Evolutionary conservation across 1,140 invertebrate genomes (phyloP).

Genomic region (Danaus plexippus): DNA sequence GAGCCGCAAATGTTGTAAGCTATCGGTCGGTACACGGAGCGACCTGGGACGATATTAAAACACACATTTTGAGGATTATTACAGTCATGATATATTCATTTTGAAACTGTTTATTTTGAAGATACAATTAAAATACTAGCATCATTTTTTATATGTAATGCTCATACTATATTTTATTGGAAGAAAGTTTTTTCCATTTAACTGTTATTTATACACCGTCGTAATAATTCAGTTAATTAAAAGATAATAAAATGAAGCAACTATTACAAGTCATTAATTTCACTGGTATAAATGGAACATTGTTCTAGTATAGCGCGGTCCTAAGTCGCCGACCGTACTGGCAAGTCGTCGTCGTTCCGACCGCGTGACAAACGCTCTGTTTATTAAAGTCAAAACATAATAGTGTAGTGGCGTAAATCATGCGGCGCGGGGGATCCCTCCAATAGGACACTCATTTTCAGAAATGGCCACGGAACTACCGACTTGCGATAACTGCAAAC

Average conservation of each 20-base stretch:
- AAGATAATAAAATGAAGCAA: constrained; percentile 1
- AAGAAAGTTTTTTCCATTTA: background rate
- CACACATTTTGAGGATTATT: no score
- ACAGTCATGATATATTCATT: no score
- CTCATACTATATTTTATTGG: background rate
- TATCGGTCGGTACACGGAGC: constrained; percentile 9
- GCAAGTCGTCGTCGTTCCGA: constrained; percentile 34
- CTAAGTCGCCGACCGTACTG: constrained; percentile 9
- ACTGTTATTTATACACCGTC: constrained; percentile 1
- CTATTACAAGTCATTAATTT: background rate
- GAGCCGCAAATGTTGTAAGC: constrained; percentile 32
- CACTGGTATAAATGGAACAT: no score
- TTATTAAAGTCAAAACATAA: constrained; percentile 72
- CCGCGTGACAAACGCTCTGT: constrained; percentile 62
- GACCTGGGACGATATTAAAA: constrained; percentile 4
- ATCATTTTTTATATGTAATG: background rate
- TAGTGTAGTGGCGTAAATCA: constrained; percentile 68
- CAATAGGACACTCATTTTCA: constrained; percentile 62
- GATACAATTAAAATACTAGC: background rate
- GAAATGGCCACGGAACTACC: constrained; percentile 39
- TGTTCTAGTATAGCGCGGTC: no score
- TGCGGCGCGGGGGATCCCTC: constrained; percentile 41
- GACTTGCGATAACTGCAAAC: background rate
- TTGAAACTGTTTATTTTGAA: background rate
- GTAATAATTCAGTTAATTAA: background rate